Conservation (phyloP, 2,797 vertebrate species). For the Ceyx erithaca region DNA sequence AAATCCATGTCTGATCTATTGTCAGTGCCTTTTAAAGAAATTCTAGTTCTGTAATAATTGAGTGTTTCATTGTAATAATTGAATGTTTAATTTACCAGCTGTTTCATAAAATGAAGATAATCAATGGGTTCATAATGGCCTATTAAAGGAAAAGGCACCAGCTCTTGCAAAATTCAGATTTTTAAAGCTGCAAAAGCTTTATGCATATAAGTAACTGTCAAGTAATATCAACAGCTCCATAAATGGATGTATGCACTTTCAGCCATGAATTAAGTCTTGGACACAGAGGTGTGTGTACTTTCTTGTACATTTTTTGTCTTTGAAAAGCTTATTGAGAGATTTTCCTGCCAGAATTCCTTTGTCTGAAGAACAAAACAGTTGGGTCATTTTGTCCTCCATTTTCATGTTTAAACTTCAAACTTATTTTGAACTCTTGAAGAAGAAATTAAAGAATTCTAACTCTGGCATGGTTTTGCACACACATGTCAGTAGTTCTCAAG, state of each 20-base stretch:
- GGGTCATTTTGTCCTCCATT: not conserved
- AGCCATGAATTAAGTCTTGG: not conserved
- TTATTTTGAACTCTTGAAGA: not conserved
- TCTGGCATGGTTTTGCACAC: not conserved
- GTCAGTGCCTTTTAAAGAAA: not conserved
- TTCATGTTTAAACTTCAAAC: not conserved
- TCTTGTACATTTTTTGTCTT: not conserved
- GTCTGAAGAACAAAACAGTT: not conserved
- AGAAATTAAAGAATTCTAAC: not conserved
- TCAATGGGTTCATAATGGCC: not conserved
- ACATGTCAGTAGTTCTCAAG: not conserved
- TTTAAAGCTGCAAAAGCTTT: not conserved
- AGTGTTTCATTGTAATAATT: not conserved
- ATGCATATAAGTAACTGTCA: not conserved
- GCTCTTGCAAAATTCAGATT: not conserved
- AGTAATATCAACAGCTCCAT: not conserved
- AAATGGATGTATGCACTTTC: not conserved
- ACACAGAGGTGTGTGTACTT: not conserved
- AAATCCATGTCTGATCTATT: not conserved
- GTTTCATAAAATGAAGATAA: not conserved
- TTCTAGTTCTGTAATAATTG: not conserved
- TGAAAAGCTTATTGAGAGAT: not conserved
- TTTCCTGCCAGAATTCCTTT: not conserved
- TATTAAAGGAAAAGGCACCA: not conserved
- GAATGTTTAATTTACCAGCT: not conserved